phyloP scores from a whole-genome alignment of 2,797 vertebrate genomes.

The Euthynnus affinis region DNA sequence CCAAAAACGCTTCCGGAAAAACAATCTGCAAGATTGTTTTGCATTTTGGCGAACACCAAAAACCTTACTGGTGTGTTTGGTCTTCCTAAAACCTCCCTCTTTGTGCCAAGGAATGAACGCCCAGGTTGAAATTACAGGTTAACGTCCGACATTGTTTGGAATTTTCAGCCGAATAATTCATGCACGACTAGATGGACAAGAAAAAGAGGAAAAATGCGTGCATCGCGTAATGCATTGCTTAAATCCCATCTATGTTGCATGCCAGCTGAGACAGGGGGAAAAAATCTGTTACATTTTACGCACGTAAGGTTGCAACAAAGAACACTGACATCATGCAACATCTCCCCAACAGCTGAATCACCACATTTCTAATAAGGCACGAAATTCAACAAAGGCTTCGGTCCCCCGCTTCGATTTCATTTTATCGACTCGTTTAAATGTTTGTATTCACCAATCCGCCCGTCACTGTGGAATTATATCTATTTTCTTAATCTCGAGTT shows the following conservation, averaged over 20 bases:
- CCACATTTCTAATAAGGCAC: conserved; percentile 66
- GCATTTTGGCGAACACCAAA: conserved; percentile 48
- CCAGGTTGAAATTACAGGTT: conserved; percentile 76
- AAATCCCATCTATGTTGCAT: conserved; percentile 52
- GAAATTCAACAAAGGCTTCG: conserved; percentile 43
- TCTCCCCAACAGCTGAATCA: conserved; percentile 78
- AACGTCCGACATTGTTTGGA: conserved; percentile 63
- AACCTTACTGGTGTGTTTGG: conserved; percentile 48
- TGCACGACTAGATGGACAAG: conserved; percentile 36
- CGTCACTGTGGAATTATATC: neutral
- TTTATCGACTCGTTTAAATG: conserved; percentile 18
- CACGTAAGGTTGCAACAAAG: conserved; percentile 86
- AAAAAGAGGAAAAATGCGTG: conserved; percentile 41
- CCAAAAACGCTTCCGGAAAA: conserved; percentile 53
- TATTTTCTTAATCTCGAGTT: conserved; percentile 49
- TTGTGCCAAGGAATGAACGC: conserved; percentile 78
- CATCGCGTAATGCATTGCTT: conserved; percentile 34
- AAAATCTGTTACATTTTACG: conserved; percentile 73
- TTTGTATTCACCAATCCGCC: neutral
- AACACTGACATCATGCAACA: conserved; percentile 84
- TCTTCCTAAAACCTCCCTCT: conserved; percentile 58
- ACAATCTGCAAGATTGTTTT: conserved; percentile 59
- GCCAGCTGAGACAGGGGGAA: conserved; percentile 46
- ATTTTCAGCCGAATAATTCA: conserved; percentile 41
- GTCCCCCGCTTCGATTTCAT: neutral